phyloP scores from a whole-genome alignment of 2,888 invertebrate genomes.

The Zygogramma bicolorata region DNA sequence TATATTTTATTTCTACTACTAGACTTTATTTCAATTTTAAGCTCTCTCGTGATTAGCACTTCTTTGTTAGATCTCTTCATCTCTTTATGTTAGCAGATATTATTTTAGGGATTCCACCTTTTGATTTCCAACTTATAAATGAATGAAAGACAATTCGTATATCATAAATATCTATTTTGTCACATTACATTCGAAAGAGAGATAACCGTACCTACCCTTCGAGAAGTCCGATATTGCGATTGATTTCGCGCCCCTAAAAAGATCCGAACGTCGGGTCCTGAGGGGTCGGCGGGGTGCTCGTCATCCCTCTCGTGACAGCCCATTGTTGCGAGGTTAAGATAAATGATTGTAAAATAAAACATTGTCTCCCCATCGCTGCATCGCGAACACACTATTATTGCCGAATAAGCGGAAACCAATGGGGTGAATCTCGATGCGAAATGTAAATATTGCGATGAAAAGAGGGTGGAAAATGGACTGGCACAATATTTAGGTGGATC shows the following conservation, averaged over 20 bases:
- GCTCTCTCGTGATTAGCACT: no score
- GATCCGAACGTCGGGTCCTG: not conserved
- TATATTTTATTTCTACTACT: no score
- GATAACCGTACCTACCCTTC: not conserved
- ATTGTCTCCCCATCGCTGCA: conserved; percentile 52
- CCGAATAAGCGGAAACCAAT: conserved; percentile 62
- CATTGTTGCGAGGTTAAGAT: conserved; percentile 67
- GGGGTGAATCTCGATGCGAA: conserved; percentile 60
- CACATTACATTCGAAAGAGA: not conserved
- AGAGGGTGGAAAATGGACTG: not conserved
- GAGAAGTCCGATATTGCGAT: not conserved
- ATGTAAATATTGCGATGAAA: conserved; percentile 50
- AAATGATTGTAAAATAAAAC: conserved; percentile 67
- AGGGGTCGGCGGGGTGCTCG: not conserved
- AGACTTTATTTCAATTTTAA: no score
- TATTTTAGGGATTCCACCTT: no score
- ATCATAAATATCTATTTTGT: not conserved
- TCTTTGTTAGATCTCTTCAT: no score
- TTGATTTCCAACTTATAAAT: not conserved
- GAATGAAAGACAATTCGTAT: no score
- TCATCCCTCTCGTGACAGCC: conserved; percentile 62
- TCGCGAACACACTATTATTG: conserved; percentile 60
- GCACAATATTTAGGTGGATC: not conserved
- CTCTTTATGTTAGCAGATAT: no score
- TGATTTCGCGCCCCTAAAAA: not conserved